Percentiles rank a stretch among this genome's conserved stretches.
Conservation (phyloP, 2,888 invertebrate genomes). For the Monoplex corrugatus region DNA sequence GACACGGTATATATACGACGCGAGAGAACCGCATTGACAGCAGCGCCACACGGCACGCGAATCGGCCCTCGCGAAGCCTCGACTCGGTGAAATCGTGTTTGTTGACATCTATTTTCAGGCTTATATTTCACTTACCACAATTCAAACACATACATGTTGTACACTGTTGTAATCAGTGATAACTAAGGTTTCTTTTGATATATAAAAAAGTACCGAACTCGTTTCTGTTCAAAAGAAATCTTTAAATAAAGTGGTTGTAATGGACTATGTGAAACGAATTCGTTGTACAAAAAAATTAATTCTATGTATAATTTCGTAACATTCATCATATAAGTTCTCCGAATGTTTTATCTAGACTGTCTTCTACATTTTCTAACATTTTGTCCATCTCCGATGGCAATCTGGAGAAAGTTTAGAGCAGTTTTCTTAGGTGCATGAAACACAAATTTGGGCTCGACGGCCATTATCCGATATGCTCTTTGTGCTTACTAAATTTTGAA, state of each 20-base stretch:
- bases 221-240: background rate
- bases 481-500: background rate
- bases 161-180: background rate
- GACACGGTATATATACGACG: background rate
- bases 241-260: background rate
- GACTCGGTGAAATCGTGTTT: background rate
- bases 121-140: background rate
- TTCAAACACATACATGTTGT: background rate
- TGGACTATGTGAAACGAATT: background rate
- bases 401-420: background rate
- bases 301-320: background rate
- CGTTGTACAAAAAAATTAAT: background rate
- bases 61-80: conserved; percentile 12
- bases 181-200: background rate
- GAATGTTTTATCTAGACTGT: background rate
- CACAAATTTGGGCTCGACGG: background rate
- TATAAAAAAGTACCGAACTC: background rate
- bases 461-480: background rate
- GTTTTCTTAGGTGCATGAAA: conserved; percentile 1
- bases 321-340: background rate
- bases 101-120: background rate
- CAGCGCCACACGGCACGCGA: background rate
- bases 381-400: background rate
- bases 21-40: background rate
- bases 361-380: background rate